phyloP scores from a whole-genome alignment of 2,797 vertebrate species.

The Rousettus madagascariensis region DNA sequence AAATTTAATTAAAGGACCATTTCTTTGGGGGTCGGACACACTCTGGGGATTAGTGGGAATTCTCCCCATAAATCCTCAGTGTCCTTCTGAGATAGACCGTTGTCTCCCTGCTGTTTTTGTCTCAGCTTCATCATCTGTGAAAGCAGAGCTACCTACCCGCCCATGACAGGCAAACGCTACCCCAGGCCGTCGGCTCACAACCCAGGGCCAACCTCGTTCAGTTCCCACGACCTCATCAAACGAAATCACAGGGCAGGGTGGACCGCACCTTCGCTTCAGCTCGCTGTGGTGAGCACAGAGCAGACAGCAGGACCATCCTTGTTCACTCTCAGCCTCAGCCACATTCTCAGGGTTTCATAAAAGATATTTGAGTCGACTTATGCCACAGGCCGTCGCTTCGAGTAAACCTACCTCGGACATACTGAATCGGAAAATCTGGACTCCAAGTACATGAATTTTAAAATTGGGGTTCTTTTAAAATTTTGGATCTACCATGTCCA shows the following conservation, averaged over 20 bases:
- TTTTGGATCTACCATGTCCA: not conserved
- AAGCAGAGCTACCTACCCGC: slow-evolving; percentile 10
- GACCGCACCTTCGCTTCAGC: not conserved
- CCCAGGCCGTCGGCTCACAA: not conserved
- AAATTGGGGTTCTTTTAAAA: not conserved
- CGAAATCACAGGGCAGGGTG: not conserved
- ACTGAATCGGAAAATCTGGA: not conserved
- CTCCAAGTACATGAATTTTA: not conserved
- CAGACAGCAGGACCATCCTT: not conserved
- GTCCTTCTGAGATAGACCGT: not conserved
- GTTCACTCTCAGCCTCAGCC: not conserved
- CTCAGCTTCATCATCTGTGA: not conserved
- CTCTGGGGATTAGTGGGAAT: not conserved
- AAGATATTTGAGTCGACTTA: not conserved
- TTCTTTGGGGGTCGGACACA: not conserved
- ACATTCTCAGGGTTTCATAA: not conserved
- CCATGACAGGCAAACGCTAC: not conserved
- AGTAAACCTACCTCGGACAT: not conserved
- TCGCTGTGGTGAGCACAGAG: not conserved
- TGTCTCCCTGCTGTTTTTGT: not conserved
- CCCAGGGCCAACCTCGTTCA: not conserved
- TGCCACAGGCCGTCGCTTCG: not conserved
- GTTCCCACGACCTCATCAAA: slow-evolving; percentile 58
- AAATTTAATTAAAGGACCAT: not conserved
- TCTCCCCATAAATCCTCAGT: not conserved